phyloP scores from a whole-genome alignment of 2,797 vertebrate genomes.

The Chrosomus eos region DNA sequence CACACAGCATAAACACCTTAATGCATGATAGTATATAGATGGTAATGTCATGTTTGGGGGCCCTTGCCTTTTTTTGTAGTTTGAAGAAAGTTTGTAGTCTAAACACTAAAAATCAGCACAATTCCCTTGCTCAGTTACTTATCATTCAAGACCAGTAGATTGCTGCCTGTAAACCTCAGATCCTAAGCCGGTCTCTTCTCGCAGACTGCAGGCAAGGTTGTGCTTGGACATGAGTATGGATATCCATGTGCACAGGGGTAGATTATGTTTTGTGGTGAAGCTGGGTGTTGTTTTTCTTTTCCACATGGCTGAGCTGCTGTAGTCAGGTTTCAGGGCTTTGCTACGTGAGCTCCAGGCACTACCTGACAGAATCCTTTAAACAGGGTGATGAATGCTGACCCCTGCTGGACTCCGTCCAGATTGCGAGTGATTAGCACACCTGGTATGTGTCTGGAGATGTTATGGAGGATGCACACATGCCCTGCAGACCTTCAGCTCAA shows the following conservation, averaged over 20 bases:
- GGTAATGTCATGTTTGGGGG: no score
- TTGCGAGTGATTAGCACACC: constrained; percentile 45
- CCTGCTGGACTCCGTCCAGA: constrained; percentile 55
- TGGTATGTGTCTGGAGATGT: constrained; percentile 18
- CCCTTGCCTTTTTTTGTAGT: neutral
- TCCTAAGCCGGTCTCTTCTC: neutral
- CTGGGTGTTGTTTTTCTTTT: constrained; percentile 41
- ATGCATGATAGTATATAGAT: neutral
- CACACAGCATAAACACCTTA: neutral
- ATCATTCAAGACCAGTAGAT: constrained; percentile 18
- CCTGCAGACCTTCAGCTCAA: constrained; percentile 49
- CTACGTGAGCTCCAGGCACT: constrained; percentile 26
- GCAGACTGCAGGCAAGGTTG: constrained; percentile 28
- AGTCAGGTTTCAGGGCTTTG: constrained; percentile 29
- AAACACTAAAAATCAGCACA: neutral
- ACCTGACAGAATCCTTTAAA: constrained; percentile 42
- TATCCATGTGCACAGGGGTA: constrained; percentile 36
- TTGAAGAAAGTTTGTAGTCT: neutral
- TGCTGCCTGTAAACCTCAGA: constrained; percentile 23
- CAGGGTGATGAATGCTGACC: constrained; percentile 52
- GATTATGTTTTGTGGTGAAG: constrained; percentile 41
- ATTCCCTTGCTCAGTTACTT: neutral
- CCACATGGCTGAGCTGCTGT: constrained; percentile 44
- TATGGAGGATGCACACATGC: constrained; percentile 17
- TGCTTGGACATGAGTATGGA: constrained; percentile 13